phyloP scores from a whole-genome alignment of 2,797 vertebrate genomes.

The Aplochiton taeniatus region DNA sequence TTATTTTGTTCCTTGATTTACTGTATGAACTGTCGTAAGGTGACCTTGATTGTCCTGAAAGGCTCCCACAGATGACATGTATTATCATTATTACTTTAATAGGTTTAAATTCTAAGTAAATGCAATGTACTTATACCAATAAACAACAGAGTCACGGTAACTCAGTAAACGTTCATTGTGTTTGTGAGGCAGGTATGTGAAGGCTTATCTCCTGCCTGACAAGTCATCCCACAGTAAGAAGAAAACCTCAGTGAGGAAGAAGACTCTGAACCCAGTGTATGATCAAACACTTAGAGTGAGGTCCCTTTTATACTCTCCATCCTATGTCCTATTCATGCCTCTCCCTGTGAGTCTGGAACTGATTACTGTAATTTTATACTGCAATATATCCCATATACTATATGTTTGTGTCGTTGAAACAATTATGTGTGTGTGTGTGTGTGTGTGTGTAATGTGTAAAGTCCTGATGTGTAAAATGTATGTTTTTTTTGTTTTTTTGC shows the following conservation, averaged over 20 bases:
- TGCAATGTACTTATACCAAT: no score
- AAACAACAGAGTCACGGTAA: no score
- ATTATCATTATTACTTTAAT: no score
- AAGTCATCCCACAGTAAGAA: conserved; percentile 89
- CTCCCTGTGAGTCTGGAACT: neutral
- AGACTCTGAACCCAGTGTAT: conserved; percentile 88
- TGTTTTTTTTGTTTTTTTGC: neutral
- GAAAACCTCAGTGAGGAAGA: conserved; percentile 90
- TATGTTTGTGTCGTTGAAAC: neutral
- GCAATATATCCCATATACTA: neutral
- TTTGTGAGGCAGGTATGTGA: conserved; percentile 84
- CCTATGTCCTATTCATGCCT: neutral
- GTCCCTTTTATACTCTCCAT: no score
- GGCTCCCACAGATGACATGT: no score
- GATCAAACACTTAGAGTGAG: conserved; percentile 91
- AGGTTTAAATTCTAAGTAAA: no score
- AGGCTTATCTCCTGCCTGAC: conserved; percentile 92
- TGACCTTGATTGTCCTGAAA: no score
- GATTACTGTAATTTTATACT: neutral
- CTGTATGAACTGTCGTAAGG: no score
- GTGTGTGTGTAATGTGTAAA: neutral
- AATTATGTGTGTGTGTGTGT: neutral
- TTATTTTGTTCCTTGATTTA: no score
- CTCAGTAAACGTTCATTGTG: neutral
- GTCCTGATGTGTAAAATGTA: neutral